Evolutionary conservation across 2,113 vertebrate genomes (phyloP).

Genomic region (Poeciliopsis turrubarensis): DNA sequence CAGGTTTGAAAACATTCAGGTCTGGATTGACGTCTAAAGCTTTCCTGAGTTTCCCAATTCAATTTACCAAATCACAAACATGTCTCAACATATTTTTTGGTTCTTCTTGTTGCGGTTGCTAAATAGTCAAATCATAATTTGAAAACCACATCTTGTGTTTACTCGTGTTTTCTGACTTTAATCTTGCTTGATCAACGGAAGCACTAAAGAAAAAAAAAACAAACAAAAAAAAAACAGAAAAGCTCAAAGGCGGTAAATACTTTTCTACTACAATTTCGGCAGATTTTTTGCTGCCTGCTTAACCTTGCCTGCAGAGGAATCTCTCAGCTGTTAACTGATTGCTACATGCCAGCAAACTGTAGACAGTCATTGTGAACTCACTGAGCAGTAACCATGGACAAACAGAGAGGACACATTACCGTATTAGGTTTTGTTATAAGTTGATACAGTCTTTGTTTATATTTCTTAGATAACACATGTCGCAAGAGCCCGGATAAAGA

Average conservation of each 20-base stretch:
- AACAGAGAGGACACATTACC: conserved; percentile 51
- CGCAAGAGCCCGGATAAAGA: conserved; percentile 13
- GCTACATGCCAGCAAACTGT: conserved; percentile 21
- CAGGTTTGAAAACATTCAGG: no score
- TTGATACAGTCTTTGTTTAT: conserved; percentile 61
- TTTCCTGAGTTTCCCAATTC: no score
- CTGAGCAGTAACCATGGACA: conserved; percentile 21
- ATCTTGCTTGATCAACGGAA: background rate
- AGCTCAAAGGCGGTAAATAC: background rate
- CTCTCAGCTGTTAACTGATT: conserved; percentile 32
- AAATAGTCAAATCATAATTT: no score
- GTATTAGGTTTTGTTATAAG: conserved; percentile 72
- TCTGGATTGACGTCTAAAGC: no score
- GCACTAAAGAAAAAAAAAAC: background rate
- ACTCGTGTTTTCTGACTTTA: no score
- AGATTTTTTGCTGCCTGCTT: conserved; percentile 21
- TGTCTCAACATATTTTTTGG: no score
- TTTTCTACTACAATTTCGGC: background rate
- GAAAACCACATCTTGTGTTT: no score
- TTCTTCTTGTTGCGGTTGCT: no score
- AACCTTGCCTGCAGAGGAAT: conserved; percentile 24
- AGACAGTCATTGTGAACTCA: conserved; percentile 12
- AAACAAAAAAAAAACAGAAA: no score
- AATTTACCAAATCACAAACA: no score
- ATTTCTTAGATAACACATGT: conserved; percentile 62